Evolutionary conservation across 2,888 invertebrate species (phyloP), one percentile per base, ranked within the genome.

Genomic region (Hymenopus coronatus): DNA sequence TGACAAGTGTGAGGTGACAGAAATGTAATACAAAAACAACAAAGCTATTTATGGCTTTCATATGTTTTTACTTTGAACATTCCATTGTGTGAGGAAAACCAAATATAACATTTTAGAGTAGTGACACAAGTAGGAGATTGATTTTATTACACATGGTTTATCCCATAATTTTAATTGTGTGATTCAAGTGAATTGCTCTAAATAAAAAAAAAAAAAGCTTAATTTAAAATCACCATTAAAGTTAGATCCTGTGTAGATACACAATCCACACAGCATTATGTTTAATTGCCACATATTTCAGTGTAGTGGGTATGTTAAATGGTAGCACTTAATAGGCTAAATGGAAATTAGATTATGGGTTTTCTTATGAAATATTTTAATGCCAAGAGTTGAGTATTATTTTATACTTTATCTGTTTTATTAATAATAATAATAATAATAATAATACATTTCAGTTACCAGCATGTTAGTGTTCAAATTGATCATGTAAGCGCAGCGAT

Each of bases 331-430:
- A 70, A 70, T 70, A 70, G 54, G 54, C 54, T 20, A 70, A 70
- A 70, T 4, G 3, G 54, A 70, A 70, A 70, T 20, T 70, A 70
- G 54, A 87, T 87, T 82, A 87, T 46, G 87, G 87, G 87, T 83
- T 83, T 83, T 83, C 27, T 83, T 83, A 83, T 83, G 3, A 86
- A 86, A 86, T 86, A 86, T 81, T 86, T 70, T 86, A 81, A 46
- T 86, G 81, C 86, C 86, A 70, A 81, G 86, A 30, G 28, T 70
- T 86, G 86, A 86, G 86, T 86, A 86, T 86, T 86, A 86, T 86
- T 70, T 86, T 46, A n/a, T 87, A 33, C 40, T 40, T 84, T 46
- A 46, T 28, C 20, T 46, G 54, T 85, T 27, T 84, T 84, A 30
- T 14, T 85, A 82, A 82, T 82, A 46, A 46, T n/a, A n/a, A n/a